Base-by-base conservation (phyloP, 2,797 vertebrate species). In the Siniperca scherzeri region DNA sequence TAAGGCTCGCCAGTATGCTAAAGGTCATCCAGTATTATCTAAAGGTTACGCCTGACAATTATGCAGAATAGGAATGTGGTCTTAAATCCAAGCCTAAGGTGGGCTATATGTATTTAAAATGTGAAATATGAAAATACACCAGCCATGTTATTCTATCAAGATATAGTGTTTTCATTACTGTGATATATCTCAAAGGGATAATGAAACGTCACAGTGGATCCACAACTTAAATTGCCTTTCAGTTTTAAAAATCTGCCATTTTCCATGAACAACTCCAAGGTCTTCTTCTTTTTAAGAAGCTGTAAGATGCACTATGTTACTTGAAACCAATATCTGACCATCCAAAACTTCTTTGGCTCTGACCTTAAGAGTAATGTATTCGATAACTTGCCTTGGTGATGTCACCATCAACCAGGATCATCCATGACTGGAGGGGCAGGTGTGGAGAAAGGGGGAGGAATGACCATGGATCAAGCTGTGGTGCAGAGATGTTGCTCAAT, bases 21-120 rank as follows among this genome's bases (percentile, higher is more conserved):
- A 93, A 94, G 91, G 92, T 92, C 87, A 89, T 82, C 80, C 67
- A 21, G 70, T 62, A 78, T 90, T 90, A 90, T 88, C 74, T 91
- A 91, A 93, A 94, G 82, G 89, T 78, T 90, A 83, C 8, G 19
- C 62, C 78, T 89, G 81, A 86, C 87, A 92, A 88, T 90, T 89
- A 92, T 88, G 64, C 67, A 67, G 67, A 81, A 55, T 67, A 69
- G 70, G 52, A 88, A 73, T 52, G 50, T 70, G 68, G 53, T 70
- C 83, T 89, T 85, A 73, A 84, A 85, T 74, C 82, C 48, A 44
- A 82, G 71, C 77, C 73, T 61, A 74, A 46, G 83, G 68, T 82
- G 4, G 33, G 33, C 33, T 36, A 56, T 80, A 76, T 74, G 65
- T 85, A 65, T 78, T 76, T 59, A 74, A 85, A 88, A 80, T 55